Evolutionary conservation across 2,113 vertebrate species (phyloP).

Genomic region (Asarcornis scutulata): DNA sequence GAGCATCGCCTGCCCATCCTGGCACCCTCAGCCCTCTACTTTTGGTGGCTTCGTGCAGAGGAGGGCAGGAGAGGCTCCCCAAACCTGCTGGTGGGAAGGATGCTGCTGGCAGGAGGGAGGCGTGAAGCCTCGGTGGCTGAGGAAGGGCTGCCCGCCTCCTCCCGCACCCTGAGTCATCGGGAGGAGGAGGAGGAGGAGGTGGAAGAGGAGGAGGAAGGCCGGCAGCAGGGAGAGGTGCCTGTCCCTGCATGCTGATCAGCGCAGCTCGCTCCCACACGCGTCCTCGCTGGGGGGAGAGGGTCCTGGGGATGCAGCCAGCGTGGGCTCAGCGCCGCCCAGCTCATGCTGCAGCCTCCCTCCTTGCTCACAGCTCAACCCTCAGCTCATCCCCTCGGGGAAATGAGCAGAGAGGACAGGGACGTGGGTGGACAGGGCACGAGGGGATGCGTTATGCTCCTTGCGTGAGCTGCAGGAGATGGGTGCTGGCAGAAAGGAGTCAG

Average conservation of each 20-base stretch:
- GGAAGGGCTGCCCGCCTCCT: neutral
- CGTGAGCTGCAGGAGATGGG: neutral
- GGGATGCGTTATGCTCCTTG: neutral
- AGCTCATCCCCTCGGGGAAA: neutral
- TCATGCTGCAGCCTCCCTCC: neutral
- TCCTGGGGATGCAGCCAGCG: neutral
- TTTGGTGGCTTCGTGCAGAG: neutral
- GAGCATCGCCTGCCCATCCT: rapidly evolving
- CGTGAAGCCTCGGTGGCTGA: neutral
- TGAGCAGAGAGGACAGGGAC: constrained; percentile 40
- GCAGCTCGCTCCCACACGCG: neutral
- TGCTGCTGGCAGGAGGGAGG: neutral
- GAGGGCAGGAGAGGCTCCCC: rapidly evolving
- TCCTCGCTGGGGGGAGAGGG: neutral
- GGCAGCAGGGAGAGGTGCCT: neutral
- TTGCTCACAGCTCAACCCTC: neutral
- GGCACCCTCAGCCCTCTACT: rapidly evolving
- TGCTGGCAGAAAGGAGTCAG: neutral
- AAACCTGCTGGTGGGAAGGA: neutral
- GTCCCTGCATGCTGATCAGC: constrained; percentile 24
- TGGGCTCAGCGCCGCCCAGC: neutral
- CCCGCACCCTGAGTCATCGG: neutral
- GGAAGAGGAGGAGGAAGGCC: no score
- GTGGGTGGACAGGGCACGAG: neutral
- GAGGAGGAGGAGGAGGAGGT: neutral